These are phyloP conservation scores for Hestina assimilis DNA, from an alignment of 1,140 invertebrate species.

Conservation along the genomic window DNA sequence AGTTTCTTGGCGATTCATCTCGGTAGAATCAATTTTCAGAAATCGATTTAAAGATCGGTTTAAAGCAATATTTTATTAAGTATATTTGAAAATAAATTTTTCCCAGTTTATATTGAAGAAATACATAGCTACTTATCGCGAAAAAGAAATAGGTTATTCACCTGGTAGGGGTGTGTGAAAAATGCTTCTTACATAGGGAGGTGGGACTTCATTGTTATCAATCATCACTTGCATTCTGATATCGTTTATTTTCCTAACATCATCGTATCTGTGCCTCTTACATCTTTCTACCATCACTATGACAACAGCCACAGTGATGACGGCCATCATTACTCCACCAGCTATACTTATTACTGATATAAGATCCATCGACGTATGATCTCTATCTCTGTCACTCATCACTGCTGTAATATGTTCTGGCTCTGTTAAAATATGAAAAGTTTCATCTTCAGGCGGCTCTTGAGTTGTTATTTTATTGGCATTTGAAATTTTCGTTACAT, in stretches of 20 bases:
- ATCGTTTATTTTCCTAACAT: constrained; percentile 67
- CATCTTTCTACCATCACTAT: constrained; percentile 74
- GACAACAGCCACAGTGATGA: constrained; percentile 71
- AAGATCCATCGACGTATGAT: constrained; percentile 64
- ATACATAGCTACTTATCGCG: no score
- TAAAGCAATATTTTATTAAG: no score
- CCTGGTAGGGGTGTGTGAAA: constrained; percentile 79
- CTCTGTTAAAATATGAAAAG: constrained; percentile 77
- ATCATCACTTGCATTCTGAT: constrained; percentile 72
- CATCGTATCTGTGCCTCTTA: constrained; percentile 60
- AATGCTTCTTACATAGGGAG: constrained; percentile 75
- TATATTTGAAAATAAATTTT: no score
- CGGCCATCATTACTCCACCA: constrained; percentile 70
- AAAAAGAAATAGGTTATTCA: no score
- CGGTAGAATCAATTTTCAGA: no score
- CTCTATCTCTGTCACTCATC: constrained; percentile 64
- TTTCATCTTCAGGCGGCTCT: constrained; percentile 60
- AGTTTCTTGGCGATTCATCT: no score
- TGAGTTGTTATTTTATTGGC: constrained; percentile 49
- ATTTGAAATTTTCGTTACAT: constrained; percentile 31
- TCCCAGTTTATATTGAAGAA: no score
- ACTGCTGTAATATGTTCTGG: constrained; percentile 78
- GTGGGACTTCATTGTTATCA: constrained; percentile 63
- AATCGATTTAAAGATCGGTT: no score
- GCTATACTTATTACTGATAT: constrained; percentile 74